These are phyloP conservation scores for Leucophenga varia DNA, from an alignment of 1,140 invertebrate genomes.

Conservation along the genomic window DNA sequence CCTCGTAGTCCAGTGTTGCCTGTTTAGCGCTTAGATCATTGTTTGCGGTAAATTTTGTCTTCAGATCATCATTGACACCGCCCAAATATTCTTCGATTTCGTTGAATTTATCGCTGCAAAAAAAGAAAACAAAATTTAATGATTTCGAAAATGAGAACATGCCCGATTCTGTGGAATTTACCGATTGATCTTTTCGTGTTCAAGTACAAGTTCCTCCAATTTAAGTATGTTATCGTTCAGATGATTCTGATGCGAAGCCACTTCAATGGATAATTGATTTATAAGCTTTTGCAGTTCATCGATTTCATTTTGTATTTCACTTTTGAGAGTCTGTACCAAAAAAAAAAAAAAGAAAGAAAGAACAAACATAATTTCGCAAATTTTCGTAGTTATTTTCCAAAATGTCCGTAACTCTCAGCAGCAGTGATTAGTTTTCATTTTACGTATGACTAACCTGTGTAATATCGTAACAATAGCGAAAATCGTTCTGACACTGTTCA, in stretches of 20 bases:
- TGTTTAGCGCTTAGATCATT: slow-evolving; percentile 36
- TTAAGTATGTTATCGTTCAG: slow-evolving; percentile 49
- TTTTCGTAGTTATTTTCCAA: not conserved
- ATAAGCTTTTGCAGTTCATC: slow-evolving; percentile 41
- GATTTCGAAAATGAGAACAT: not conserved
- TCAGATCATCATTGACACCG: slow-evolving; percentile 40
- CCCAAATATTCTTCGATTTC: slow-evolving; percentile 47
- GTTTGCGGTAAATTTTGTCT: slow-evolving; percentile 33
- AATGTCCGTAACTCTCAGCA: not conserved
- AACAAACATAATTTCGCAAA: not conserved
- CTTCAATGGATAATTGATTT: slow-evolving; percentile 37
- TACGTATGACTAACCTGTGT: slow-evolving; percentile 28
- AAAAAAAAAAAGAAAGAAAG: not conserved
- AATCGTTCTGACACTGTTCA: slow-evolving; percentile 39
- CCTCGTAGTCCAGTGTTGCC: slow-evolving; percentile 46
- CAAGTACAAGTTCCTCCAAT: slow-evolving; percentile 42
- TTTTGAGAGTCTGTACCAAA: slow-evolving; percentile 26
- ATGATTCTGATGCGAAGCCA: slow-evolving; percentile 42
- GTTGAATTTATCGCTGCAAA: slow-evolving; percentile 40
- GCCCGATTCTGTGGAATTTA: slow-evolving; percentile 10
- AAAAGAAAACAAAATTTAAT: not conserved
- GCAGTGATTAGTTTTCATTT: not conserved
- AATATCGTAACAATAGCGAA: slow-evolving; percentile 37
- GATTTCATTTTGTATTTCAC: slow-evolving; percentile 33
- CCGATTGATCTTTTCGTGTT: slow-evolving; percentile 38